Evolutionary conservation across 2,888 invertebrate species (phyloP), one percentile per base, ranked within the genome.

Genomic region (Stomorhina lunata): DNA sequence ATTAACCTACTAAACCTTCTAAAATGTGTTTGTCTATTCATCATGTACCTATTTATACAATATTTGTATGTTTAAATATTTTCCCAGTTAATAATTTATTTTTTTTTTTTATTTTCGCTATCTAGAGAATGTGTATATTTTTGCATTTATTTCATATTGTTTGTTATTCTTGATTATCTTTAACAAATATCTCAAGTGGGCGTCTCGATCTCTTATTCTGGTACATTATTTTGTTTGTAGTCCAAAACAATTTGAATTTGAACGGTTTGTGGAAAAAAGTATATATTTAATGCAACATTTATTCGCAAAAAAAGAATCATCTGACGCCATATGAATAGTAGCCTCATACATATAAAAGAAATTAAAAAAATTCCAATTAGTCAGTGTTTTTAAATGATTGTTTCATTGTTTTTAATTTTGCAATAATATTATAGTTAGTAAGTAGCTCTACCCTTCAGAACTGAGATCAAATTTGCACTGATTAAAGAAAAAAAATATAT

Each of bases 221-320:
- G 37, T 40, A 53, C 20, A 68, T 20, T 53, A 68, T 27, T 65
- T 53, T 53, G 53, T 68, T 53, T 68, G 50, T 27, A 53, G 15
- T 55, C 17, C 27, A 40, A 68, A 55, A 68, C 12, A 40, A 53
- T 68, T 50, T 55, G 10, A 40, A 53, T 22, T 53, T 53, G 37
- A n/a, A 25, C 5, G 22, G 37, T 48, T 10, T 37, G n/a, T 40
- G 15, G 61, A 37, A 61, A 40, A 29, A 37, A 61, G 4, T 22
- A 37, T 40, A 48, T 20, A 17, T 25, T 15, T 55, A 32, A n/a
- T n/a, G 2, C 9, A 48, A 68, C 15, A 68, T 53, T 37, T 15
- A 17, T 37, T 29, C 20, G 3, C 22, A 68, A 53, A 10, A 68
- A 53, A 40, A 68, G 15, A 50, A 34, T 50, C 53, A 37, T 37